Evolutionary conservation across 2,113 vertebrate species (phyloP), one percentile per base, ranked within the genome.

Genomic region (Cathartes aura): DNA sequence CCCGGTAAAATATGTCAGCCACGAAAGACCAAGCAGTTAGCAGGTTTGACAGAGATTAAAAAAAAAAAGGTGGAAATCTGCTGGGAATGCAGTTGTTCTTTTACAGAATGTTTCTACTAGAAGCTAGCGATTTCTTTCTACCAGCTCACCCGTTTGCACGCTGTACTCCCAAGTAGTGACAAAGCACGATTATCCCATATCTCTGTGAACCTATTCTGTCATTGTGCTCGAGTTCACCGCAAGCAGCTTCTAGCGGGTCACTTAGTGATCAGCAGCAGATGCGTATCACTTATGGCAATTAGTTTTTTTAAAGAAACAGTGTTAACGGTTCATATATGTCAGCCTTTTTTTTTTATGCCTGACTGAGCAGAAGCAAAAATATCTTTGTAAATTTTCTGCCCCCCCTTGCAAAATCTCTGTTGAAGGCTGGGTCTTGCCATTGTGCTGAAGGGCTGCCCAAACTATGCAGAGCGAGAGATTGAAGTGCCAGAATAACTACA

Each of bases 251-350:
- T 45, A 36, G 27, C 3, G 47, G 47, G 47, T 68, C n/a, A 8
- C 58, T 23, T 21, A 5, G 24, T 29, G 34, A 58, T 52, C 75
- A 76, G 42, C 52, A 76, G 64, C 75, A 81, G 74, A 32, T 48
- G 15, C 1, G 0, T 34, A 30, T 48, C 45, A 26, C 42, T 42
- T 56, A 23, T 0, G 38, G 74, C 27, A 15, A 13, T 40, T 21
- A 7, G 67, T 36, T 47, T 48, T 63, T 36, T 73, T 55, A 38
- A 32, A 50, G 66, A 59, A 71, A 14, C 52, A 43, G 11, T 30
- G 53, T 23, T 82, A 67, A 24, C 1, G 2, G n/a, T 60, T 66
- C 12, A 2, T 64, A 6, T 23, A 12, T 34, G 38, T 59, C 58
- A 72, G 50, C 27, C 27, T 71, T 47, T 48, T 62, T 62, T 70